A percentile compares a stretch with the other conserved stretches of the same genome.
These are phyloP conservation scores for Parus major DNA, from an alignment of 2,113 vertebrate genomes.

Conservation along the genomic window DNA sequence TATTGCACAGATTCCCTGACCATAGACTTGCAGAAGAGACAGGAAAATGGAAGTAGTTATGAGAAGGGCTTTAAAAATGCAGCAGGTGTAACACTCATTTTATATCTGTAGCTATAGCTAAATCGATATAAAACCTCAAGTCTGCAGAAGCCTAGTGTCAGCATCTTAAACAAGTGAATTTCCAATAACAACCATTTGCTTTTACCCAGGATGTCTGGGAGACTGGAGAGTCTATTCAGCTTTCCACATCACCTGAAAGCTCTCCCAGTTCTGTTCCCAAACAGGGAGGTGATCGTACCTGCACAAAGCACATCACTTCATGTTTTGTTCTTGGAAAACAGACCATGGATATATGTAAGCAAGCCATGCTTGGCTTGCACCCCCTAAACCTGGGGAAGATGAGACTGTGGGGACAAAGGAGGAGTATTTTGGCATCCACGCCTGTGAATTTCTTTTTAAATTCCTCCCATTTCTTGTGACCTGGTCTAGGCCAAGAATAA, in stretches of 20 bases:
- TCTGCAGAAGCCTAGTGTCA: neutral
- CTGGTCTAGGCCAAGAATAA: conserved; percentile 45
- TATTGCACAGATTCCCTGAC: neutral
- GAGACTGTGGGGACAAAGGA: neutral
- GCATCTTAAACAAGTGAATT: neutral
- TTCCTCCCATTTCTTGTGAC: conserved; percentile 44
- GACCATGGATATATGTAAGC: neutral
- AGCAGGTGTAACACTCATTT: neutral
- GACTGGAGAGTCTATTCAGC: neutral
- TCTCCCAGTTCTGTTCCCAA: neutral
- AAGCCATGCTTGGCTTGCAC: neutral
- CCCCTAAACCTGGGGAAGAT: neutral
- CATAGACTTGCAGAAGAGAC: neutral
- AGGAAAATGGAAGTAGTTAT: neutral
- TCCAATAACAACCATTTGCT: neutral
- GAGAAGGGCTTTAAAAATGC: neutral
- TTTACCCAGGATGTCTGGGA: neutral
- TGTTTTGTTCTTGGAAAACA: neutral
- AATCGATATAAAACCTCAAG: neutral
- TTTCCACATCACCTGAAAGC: neutral
- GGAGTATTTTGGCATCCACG: neutral
- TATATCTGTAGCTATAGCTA: neutral
- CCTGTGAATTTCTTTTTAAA: conserved; percentile 44
- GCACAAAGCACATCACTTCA: neutral
- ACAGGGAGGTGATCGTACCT: neutral